Conservation (phyloP, 2,797 vertebrate species). For the Oceanodroma leucorhoa region DNA sequence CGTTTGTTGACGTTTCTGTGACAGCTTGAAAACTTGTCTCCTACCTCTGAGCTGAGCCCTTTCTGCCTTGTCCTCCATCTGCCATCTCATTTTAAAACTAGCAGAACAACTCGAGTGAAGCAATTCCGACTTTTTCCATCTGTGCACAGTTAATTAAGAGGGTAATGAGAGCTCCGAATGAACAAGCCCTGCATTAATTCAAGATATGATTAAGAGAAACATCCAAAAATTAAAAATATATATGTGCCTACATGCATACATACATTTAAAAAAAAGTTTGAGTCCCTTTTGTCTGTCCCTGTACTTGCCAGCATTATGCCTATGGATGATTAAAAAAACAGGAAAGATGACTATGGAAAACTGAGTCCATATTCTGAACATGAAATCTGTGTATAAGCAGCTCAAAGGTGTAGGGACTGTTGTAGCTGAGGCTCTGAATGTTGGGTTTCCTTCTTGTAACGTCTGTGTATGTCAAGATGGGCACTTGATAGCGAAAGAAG, state of each 20-base stretch:
- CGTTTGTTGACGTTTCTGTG: conserved; percentile 80
- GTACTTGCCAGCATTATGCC: neutral
- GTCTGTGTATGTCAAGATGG: neutral
- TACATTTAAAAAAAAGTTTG: neutral
- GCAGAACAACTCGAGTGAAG: conserved; percentile 83
- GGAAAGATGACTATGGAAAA: neutral
- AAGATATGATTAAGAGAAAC: conserved; percentile 82
- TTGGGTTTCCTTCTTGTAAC: neutral
- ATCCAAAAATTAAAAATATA: conserved; percentile 62
- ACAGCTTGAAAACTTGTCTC: conserved; percentile 84
- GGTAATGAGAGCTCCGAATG: conserved; percentile 83
- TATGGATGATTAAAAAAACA: neutral
- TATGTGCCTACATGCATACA: neutral
- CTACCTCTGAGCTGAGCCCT: conserved; percentile 77
- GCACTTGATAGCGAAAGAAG: neutral
- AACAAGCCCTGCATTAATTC: conserved; percentile 82
- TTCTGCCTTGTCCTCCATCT: conserved; percentile 80
- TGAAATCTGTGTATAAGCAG: neutral
- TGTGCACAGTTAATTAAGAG: conserved; percentile 85
- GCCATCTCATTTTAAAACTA: conserved; percentile 82
- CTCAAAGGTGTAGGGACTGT: neutral
- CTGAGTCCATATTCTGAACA: neutral
- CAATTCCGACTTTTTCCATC: conserved; percentile 84
- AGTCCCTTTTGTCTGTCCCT: conserved; percentile 13
- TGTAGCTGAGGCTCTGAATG: neutral